These are phyloP conservation scores for Cryptotis parvus DNA, from an alignment of 2,113 vertebrate genomes.

Conservation along the genomic window DNA sequence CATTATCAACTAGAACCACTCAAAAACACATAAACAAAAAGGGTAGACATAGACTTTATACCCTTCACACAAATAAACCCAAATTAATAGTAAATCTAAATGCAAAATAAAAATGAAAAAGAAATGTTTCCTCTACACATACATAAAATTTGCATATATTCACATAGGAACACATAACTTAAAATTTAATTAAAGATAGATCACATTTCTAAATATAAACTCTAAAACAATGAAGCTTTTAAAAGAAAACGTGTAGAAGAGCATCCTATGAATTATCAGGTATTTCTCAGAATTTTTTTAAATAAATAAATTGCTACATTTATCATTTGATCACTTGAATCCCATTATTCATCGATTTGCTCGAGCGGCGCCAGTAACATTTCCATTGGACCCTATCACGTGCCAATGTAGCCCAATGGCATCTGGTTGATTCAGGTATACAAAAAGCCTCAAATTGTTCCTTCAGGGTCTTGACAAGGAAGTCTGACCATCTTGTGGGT, in stretches of 20 bases:
- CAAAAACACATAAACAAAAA: neutral
- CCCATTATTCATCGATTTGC: too few relatives aligned
- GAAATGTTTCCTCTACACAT: neutral
- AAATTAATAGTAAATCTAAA: neutral
- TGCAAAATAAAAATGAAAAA: slow-evolving; percentile 27
- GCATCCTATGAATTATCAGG: neutral
- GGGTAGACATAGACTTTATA: neutral
- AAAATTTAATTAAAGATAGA: slow-evolving; percentile 22
- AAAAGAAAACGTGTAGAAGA: neutral
- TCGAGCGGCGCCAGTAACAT: too few relatives aligned
- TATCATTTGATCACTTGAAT: too few relatives aligned
- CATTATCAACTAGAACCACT: too few relatives aligned
- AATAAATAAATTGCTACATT: neutral
- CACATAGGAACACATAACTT: neutral
- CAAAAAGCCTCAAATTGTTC: too few relatives aligned
- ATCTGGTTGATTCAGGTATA: too few relatives aligned
- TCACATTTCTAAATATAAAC: neutral
- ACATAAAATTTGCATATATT: neutral
- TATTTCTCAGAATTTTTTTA: neutral
- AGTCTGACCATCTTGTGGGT: too few relatives aligned
- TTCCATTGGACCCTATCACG: too few relatives aligned
- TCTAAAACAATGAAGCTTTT: slow-evolving; percentile 10
- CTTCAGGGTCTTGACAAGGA: too few relatives aligned
- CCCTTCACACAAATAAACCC: neutral
- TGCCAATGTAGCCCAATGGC: too few relatives aligned